These are phyloP conservation scores for Anguilla megastoma DNA, from an alignment of 2,797 vertebrate genomes.

Conservation along the genomic window DNA sequence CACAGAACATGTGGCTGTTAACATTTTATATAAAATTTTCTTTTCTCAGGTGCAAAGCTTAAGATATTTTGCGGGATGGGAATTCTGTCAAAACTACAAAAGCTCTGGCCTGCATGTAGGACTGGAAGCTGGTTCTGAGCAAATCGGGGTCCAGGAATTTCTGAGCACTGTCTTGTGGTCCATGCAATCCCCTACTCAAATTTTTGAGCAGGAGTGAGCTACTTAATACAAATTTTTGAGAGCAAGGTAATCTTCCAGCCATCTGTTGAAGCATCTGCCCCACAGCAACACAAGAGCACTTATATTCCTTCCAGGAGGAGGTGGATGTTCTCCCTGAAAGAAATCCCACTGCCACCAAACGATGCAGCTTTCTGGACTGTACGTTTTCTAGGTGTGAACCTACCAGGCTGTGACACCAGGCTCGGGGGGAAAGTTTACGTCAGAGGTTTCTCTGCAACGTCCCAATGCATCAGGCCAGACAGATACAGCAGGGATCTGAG, in stretches of 20 bases:
- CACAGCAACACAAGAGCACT: neutral
- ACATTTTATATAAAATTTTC: neutral
- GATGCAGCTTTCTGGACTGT: neutral
- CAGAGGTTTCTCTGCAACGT: neutral
- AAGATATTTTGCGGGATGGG: neutral
- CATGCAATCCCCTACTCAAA: neutral
- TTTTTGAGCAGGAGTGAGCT: neutral
- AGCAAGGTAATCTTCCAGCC: constrained; percentile 13
- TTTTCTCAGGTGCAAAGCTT: neutral
- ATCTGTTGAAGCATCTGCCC: neutral
- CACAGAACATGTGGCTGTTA: neutral
- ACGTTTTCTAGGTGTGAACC: neutral
- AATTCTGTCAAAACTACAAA: neutral
- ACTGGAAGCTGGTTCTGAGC: constrained; percentile 1
- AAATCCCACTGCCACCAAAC: neutral
- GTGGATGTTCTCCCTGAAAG: neutral
- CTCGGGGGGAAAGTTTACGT: neutral
- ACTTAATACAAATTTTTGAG: neutral
- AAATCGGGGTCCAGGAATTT: neutral
- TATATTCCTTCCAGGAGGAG: neutral
- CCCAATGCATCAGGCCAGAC: neutral
- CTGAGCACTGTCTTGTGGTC: neutral
- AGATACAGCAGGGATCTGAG: neutral
- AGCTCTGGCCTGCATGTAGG: neutral
- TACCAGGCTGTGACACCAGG: neutral